Evolutionary conservation across 1,140 invertebrate species (phyloP).

Genomic region (Elymnias hypermnestra): DNA sequence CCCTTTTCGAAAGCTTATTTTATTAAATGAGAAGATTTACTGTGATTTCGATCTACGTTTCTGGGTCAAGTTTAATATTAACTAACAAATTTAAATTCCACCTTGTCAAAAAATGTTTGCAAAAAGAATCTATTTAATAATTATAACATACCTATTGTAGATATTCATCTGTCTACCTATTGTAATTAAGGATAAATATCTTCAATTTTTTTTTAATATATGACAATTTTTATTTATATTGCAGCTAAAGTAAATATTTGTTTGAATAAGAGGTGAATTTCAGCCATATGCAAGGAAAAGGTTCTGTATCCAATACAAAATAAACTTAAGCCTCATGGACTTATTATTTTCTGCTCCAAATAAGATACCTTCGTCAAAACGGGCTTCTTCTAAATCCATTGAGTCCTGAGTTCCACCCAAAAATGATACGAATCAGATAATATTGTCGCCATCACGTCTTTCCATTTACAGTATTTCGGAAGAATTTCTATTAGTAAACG

Average conservation of each 20-base stretch:
- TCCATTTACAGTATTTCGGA: slow-evolving; percentile 66
- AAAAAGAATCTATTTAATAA: too few relatives aligned
- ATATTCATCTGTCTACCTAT: too few relatives aligned
- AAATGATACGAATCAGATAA: slow-evolving; percentile 49
- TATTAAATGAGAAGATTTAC: slow-evolving; percentile 27
- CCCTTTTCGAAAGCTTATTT: slow-evolving; percentile 21
- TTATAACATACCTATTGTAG: too few relatives aligned
- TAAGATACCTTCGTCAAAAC: slow-evolving; percentile 49
- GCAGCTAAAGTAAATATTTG: too few relatives aligned
- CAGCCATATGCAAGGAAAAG: slow-evolving; percentile 7
- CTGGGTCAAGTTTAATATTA: slow-evolving; percentile 17
- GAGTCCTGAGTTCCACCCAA: slow-evolving; percentile 46
- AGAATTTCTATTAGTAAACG: slow-evolving; percentile 68
- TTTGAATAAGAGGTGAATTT: slow-evolving; percentile 1
- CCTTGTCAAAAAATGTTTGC: too few relatives aligned
- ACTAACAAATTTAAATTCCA: not conserved
- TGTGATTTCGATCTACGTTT: slow-evolving; percentile 18
- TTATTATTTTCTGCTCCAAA: slow-evolving; percentile 30
- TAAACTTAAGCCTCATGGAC: slow-evolving; percentile 25
- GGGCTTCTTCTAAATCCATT: slow-evolving; percentile 53
- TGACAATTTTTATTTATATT: too few relatives aligned
- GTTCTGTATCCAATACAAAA: slow-evolving; percentile 27
- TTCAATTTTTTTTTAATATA: too few relatives aligned
- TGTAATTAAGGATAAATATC: too few relatives aligned
- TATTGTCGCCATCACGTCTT: slow-evolving; percentile 56